Evolutionary conservation across 2,888 invertebrate species (phyloP), one percentile per base, ranked within the genome.

Genomic region (Oxycera nigricornis): DNA sequence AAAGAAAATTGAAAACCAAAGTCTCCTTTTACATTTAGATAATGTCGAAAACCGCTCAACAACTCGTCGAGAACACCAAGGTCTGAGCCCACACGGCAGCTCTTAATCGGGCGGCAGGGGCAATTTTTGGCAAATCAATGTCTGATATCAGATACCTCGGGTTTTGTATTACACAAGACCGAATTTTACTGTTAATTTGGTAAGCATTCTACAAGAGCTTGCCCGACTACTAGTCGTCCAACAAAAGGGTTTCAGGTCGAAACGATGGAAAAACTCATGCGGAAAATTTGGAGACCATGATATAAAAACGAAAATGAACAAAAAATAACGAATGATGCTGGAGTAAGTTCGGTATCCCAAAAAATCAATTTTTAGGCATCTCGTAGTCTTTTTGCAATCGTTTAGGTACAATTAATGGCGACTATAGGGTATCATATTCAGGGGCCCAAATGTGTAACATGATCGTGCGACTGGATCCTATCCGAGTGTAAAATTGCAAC

Each of bases 401-500:
- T 11, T 41, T 24, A 17, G 7, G 2, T 39, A 14, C 9, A 39
- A 39, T 39, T 7, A 30, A 41, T 11, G 41, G 39, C 4, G 22
- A 11, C 14, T 39, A 61, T 28, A 61, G 7, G 55, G 39, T 75
- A 75, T 75, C 75, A 39, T 57, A 57, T 75, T 70, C 70, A 30
- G 70, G 52, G 52, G n/a, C n/a, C 68, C 75, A 62, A 39, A 46
- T 24, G 39, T 73, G 76, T 76, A 76, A 76, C n/a, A 73, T 65
- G 76, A 76, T 74, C 73, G 57, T 61, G 74, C 74, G 73, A 73
- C 74, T 73, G 74, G 74, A 76, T 62, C 67, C 73, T 55, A 73
- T 76, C 65, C 73, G 74, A 73, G 74, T 76, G 76, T 76, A 76
- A 76, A 76, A 76, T 76, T 76, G 76, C 76, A 76, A 76, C 74